Evolutionary conservation across 2,797 vertebrate genomes (phyloP).

Genomic region (Lepidocolaptes lacrymiger): DNA sequence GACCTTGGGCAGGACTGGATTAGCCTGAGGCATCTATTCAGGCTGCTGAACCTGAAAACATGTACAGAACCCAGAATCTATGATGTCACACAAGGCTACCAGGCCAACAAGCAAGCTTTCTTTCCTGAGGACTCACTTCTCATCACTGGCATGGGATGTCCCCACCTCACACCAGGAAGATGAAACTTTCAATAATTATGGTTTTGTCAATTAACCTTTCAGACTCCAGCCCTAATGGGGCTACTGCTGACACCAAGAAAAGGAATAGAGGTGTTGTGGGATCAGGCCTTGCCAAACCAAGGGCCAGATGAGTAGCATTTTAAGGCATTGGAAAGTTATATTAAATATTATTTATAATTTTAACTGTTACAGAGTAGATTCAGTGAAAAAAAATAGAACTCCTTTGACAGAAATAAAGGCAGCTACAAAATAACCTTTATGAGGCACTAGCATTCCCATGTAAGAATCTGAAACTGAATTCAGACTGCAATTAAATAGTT

Average conservation of each 20-base stretch:
- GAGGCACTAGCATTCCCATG: neutral
- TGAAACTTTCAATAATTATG: neutral
- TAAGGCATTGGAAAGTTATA: neutral
- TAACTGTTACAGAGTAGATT: neutral
- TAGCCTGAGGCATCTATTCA: neutral
- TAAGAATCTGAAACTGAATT: slow-evolving; percentile 13
- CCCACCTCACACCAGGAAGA: neutral
- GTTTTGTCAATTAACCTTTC: neutral
- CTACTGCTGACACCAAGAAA: neutral
- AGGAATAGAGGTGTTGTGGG: neutral
- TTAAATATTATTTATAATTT: neutral
- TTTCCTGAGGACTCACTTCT: neutral
- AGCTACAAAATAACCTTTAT: neutral
- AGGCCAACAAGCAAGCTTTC: neutral
- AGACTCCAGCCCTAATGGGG: neutral
- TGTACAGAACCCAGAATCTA: neutral
- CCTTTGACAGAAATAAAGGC: neutral
- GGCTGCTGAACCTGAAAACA: neutral
- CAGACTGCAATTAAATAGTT: slow-evolving; percentile 7
- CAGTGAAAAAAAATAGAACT: neutral
- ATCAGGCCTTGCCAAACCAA: neutral
- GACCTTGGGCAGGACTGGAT: neutral
- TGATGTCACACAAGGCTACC: neutral
- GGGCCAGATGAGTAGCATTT: neutral
- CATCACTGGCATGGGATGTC: neutral